phyloP scores from a whole-genome alignment of 2,888 invertebrate genomes.

The Sylvicola cinctus region DNA sequence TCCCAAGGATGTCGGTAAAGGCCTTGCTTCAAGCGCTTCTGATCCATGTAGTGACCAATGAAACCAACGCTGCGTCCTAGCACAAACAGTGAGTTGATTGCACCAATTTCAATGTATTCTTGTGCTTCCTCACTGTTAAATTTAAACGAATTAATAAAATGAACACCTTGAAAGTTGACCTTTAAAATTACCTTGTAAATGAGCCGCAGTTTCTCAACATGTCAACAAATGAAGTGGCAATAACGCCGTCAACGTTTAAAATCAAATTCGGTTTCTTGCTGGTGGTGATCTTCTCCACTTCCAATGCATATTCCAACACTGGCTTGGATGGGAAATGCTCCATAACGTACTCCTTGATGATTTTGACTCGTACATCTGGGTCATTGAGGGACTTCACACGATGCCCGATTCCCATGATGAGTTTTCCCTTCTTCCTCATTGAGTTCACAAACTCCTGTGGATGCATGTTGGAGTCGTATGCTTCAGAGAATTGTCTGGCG shows the following conservation, averaged over 20 bases:
- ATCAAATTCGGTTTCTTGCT: slow-evolving; percentile 99
- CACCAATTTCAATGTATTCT: slow-evolving; percentile 92
- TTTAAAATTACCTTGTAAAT: slow-evolving; percentile 55
- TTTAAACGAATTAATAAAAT: too few relatives aligned
- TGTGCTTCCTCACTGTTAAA: slow-evolving; percentile 88
- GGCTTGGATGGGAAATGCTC: slow-evolving; percentile 87
- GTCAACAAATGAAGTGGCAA: slow-evolving; percentile 94
- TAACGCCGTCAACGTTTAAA: slow-evolving; percentile 96
- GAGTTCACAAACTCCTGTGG: slow-evolving; percentile 98
- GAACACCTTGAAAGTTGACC: slow-evolving; percentile 1
- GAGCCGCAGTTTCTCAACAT: slow-evolving; percentile 83
- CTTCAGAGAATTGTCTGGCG: slow-evolving; percentile 90
- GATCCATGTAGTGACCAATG: slow-evolving; percentile 96
- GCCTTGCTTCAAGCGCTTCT: slow-evolving; percentile 95
- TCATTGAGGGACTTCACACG: slow-evolving; percentile 85
- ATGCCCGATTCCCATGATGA: slow-evolving; percentile 99
- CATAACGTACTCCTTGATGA: slow-evolving; percentile 88
- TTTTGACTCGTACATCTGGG: slow-evolving; percentile 94
- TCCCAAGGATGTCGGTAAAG: slow-evolving; percentile 99
- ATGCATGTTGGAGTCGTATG: slow-evolving; percentile 80
- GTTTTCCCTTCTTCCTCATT: slow-evolving; percentile 89
- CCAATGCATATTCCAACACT: slow-evolving; percentile 83
- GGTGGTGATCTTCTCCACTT: slow-evolving; percentile 97
- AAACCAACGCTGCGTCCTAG: slow-evolving; percentile 96
- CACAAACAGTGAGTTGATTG: slow-evolving; percentile 95